A percentile compares a stretch with the other conserved stretches of the same genome.
Conservation (phyloP, 2,113 vertebrate genomes). For the Craseonycteris thonglongyai region DNA sequence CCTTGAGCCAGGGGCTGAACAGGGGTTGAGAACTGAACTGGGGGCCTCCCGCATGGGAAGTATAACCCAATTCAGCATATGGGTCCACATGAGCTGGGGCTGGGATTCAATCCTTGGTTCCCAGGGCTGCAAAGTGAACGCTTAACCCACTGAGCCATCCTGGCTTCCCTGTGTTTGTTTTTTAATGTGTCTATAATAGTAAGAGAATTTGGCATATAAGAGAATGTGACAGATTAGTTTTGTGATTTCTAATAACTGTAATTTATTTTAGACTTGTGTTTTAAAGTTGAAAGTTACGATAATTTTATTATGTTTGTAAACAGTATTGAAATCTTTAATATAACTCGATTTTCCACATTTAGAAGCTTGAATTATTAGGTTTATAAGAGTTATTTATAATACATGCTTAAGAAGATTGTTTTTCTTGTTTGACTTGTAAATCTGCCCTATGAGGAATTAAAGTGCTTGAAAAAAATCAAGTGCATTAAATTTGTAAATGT, state of each 20-base stretch:
- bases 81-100: too few species aligned
- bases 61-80: too few species aligned
- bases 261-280: conserved; percentile 11
- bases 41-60: too few species aligned
- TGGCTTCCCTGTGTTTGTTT: too few species aligned
- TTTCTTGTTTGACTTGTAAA: conserved; percentile 63
- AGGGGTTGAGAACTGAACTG: too few species aligned
- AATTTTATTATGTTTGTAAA: conserved; percentile 29
- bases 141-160: too few species aligned
- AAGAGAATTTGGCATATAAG: background rate
- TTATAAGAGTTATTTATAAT: conserved; percentile 32
- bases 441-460: conserved; percentile 42
- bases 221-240: background rate
- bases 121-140: too few species aligned
- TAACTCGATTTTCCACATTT: conserved; percentile 30
- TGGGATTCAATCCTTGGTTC: too few species aligned
- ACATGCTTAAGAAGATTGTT: background rate
- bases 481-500: conserved; percentile 47
- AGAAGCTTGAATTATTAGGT: background rate
- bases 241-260: conserved; percentile 7
- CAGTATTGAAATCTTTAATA: background rate
- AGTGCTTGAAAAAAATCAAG: conserved; percentile 50
- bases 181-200: background rate
- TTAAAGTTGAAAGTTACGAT: background rate
- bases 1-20: too few species aligned